phyloP scores from a whole-genome alignment of 1,140 invertebrate species.

The Paraescarpia echinospica region DNA sequence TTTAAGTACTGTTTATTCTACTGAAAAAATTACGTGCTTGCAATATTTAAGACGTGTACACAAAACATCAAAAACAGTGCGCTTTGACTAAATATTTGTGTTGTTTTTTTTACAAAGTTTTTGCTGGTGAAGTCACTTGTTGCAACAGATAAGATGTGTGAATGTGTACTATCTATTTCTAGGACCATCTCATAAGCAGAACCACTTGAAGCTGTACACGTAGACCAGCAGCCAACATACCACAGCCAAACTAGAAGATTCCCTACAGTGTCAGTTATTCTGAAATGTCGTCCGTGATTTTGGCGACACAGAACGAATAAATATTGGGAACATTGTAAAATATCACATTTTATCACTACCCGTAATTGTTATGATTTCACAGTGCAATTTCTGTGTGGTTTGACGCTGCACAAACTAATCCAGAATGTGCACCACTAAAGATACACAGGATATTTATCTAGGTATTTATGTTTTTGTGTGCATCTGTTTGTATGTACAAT shows the following conservation, averaged over 20 bases:
- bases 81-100: background rate
- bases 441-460: background rate
- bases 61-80: background rate
- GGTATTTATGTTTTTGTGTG: background rate
- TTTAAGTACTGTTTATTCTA: background rate
- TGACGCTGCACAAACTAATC: background rate
- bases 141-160: background rate
- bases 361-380: background rate
- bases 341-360: background rate
- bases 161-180: background rate
- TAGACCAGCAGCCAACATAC: background rate
- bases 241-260: background rate
- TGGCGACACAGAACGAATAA: background rate
- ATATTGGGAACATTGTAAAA: background rate
- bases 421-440: background rate
- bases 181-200: background rate
- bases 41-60: background rate
- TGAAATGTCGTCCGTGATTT: background rate
- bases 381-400: background rate
- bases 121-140: background rate
- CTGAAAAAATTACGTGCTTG: background rate
- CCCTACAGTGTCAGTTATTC: background rate
- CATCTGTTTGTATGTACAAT: background rate
- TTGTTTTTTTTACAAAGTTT: background rate
- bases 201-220: background rate